Percentiles rank a stretch among this genome's conserved stretches.
Conservation (phyloP, 2,888 invertebrate species). For the Noctua comes region DNA sequence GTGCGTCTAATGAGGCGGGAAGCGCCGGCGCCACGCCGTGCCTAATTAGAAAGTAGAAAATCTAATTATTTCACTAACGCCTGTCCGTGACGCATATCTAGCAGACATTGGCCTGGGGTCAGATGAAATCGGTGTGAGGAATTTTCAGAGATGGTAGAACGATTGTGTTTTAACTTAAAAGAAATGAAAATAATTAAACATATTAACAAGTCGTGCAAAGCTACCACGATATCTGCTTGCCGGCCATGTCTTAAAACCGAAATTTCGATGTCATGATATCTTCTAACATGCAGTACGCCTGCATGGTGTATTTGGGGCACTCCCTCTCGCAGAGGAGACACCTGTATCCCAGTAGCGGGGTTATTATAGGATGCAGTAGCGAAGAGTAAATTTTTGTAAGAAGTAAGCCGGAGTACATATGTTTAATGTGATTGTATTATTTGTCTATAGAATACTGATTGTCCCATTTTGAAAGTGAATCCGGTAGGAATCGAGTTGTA, state of each 20-base stretch:
- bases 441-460: too few relatives aligned
- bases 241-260: not conserved
- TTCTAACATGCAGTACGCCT: not conserved
- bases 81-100: constrained; percentile 40
- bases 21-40: constrained; percentile 70
- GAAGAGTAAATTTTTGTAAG: too few relatives aligned
- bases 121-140: constrained; percentile 16
- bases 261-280: not conserved
- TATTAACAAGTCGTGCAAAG: not conserved
- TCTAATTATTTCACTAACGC: constrained; percentile 74
- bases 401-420: too few relatives aligned
- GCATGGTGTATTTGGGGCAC: not conserved
- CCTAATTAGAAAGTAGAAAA: constrained; percentile 83
- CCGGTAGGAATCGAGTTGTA: too few relatives aligned
- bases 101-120: constrained; percentile 28
- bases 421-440: too few relatives aligned
- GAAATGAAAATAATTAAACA: not conserved
- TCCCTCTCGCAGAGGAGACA: not conserved
- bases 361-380: not conserved
- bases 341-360: not conserved
- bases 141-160: not conserved
- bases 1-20: constrained; percentile 68
- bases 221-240: not conserved
- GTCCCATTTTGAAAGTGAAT: too few relatives aligned
- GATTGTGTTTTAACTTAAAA: not conserved